Base-by-base conservation (phyloP, 2,113 vertebrate genomes). In the Forbesichthys agassizii region DNA sequence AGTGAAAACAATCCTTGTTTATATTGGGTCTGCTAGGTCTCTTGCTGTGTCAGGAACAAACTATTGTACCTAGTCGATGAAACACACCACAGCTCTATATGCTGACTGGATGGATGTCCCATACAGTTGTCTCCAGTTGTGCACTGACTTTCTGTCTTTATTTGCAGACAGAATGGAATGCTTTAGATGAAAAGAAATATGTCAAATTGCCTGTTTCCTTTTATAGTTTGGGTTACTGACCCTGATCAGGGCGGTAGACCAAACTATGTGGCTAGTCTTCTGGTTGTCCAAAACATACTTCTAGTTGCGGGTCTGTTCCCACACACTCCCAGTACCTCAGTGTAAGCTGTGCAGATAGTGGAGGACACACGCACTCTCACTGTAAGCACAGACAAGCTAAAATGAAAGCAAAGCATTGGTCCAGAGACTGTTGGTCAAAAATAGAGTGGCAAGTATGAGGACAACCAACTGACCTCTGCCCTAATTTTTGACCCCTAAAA, bases 211-310 rank as follows among this genome's bases (percentile, higher is more conserved):
- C 48, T 11, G 48, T 84, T 87, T 78, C 78, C 73, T 20, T 75
- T 80, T 82, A 79, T 86, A 82, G 78, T 83, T 72, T 80, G 75
- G 55, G 71, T 70, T 70, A 57, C 75, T 83, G 36, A 47, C 56
- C 68, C 56, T 65, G 69, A 67, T 67, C 70, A 68, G 68, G 68
- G 66, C 86, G 82, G 67, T 20, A 77, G 67, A 84, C 74, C 70
- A 85, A 81, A 87, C 85, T 77, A 78, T 85, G 86, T 71, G 71
- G 69, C 79, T 85, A 84, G 87, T 90, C 83, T 82, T 78, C 73
- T 81, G 81, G 73, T 75, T 82, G 60, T 80, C 68, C 79, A 73
- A 79, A 71, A 78, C 81, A 84, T 75, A 86, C 65, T 86, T 90
- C 77, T 89, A 79, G 80, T 79, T 68, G 48, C 33, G 2, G 71